A percentile compares a stretch with the other conserved stretches of the same genome.
These are phyloP conservation scores for Orussus abietinus DNA, from an alignment of 1,140 invertebrate genomes.

Conservation along the genomic window DNA sequence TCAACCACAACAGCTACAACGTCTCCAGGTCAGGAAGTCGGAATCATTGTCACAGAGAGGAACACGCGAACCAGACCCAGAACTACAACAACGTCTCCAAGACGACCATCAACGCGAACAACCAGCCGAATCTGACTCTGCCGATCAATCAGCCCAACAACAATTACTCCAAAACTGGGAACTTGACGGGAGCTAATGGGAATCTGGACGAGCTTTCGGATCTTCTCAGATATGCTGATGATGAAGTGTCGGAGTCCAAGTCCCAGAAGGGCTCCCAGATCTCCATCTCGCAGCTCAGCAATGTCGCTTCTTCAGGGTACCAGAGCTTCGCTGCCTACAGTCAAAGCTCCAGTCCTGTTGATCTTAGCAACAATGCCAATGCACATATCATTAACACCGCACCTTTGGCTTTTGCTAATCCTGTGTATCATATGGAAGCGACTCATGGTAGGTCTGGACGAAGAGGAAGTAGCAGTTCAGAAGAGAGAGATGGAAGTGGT, in stretches of 20 bases:
- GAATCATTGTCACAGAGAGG: conserved; percentile 49
- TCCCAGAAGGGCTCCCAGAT: conserved; percentile 52
- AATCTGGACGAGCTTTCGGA: conserved; percentile 71
- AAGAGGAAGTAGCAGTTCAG: conserved; percentile 54
- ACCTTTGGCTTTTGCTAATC: conserved; percentile 83
- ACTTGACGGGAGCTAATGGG: conserved; percentile 33
- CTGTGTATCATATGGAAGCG: conserved; percentile 72
- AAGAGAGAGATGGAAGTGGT: conserved; percentile 42
- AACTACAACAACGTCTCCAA: conserved; percentile 50
- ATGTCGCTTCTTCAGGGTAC: conserved; percentile 83
- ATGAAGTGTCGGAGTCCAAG: conserved; percentile 49
- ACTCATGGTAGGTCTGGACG: conserved; percentile 38
- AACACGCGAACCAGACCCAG: conserved; percentile 53
- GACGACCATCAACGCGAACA: conserved; percentile 48
- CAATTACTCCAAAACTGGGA: conserved; percentile 40
- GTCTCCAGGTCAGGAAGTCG: conserved; percentile 39
- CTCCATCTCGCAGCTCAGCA: conserved; percentile 77
- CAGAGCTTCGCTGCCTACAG: conserved; percentile 88
- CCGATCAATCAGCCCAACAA: conserved; percentile 44
- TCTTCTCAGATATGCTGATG: conserved; percentile 58
- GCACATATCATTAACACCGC: conserved; percentile 55
- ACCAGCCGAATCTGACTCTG: conserved; percentile 38
- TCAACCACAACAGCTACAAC: conserved; percentile 48
- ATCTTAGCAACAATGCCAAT: conserved; percentile 58
- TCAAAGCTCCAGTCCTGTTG: conserved; percentile 85